Conservation (phyloP, 2,797 vertebrate genomes). For the Chrysocyon brachyurus region DNA sequence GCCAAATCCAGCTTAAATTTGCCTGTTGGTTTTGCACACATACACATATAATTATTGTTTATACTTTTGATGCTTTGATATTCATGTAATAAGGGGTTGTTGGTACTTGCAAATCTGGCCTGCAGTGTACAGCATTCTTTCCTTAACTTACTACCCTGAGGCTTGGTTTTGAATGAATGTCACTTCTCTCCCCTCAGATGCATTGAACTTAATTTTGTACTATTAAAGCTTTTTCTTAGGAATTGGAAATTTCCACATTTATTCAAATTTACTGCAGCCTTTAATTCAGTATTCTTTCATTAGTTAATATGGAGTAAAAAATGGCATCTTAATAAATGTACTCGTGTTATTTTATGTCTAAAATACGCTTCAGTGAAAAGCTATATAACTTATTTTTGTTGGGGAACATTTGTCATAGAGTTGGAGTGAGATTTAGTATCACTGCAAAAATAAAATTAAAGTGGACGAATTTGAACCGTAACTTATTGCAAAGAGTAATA, state of each 20-base stretch:
- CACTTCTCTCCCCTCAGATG: not conserved
- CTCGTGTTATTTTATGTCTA: not conserved
- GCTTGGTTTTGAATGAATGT: conserved; percentile 7
- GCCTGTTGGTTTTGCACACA: not conserved
- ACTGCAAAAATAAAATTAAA: conserved; percentile 4
- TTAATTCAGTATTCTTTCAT: conserved; percentile 22
- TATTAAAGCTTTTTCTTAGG: not conserved
- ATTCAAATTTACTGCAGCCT: not conserved
- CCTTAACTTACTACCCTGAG: not conserved
- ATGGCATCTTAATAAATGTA: not conserved
- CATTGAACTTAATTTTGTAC: conserved; percentile 33
- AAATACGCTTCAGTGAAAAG: conserved; percentile 13
- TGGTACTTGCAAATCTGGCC: conserved; percentile 11
- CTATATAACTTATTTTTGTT: conserved; percentile 31
- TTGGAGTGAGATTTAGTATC: conserved; percentile 1
- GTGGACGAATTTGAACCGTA: not conserved
- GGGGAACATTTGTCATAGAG: not conserved
- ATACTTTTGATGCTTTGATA: not conserved
- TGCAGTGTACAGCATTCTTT: not conserved
- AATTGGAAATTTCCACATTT: not conserved
- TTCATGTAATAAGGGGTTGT: not conserved
- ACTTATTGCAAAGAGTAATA: not conserved
- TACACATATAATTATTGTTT: not conserved
- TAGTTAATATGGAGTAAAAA: conserved; percentile 53
- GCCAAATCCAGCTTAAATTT: not conserved